Evolutionary conservation across 2,888 invertebrate species (phyloP).

Genomic region (Drosophila monieri): DNA sequence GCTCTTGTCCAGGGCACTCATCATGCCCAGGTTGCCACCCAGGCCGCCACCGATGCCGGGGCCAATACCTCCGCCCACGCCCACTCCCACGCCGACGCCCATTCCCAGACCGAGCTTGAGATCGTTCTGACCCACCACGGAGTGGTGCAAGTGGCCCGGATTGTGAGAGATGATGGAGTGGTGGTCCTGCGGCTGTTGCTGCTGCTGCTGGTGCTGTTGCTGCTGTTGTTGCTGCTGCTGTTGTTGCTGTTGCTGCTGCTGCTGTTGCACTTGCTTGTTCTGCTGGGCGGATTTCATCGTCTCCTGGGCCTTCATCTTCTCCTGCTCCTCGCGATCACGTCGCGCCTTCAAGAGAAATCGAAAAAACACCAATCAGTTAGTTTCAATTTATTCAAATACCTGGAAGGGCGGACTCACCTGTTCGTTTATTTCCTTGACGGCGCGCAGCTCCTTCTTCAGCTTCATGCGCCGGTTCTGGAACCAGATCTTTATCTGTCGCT

Average conservation of each 20-base stretch:
- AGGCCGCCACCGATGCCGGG: conserved; percentile 80
- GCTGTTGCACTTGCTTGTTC: conserved; percentile 86
- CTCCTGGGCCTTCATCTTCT: conserved; percentile 95
- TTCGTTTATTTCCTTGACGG: conserved; percentile 97
- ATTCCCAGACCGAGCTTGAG: conserved; percentile 84
- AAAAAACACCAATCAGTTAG: background rate
- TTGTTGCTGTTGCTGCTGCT: conserved; percentile 82
- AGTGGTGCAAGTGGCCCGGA: conserved; percentile 84
- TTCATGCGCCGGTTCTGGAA: conserved; percentile 99
- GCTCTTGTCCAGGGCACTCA: conserved; percentile 84
- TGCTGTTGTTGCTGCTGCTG: conserved; percentile 81
- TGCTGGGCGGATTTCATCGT: conserved; percentile 94
- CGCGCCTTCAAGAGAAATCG: conserved; percentile 85
- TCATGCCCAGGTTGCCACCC: conserved; percentile 84
- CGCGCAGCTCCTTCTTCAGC: conserved; percentile 96
- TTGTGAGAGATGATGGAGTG: conserved; percentile 84
- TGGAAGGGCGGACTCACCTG: conserved; percentile 85
- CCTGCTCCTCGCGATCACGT: conserved; percentile 95
- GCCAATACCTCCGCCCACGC: conserved; percentile 78
- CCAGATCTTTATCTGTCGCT: conserved; percentile 98
- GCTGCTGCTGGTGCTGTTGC: conserved; percentile 81
- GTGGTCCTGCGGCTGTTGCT: conserved; percentile 81
- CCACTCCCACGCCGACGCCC: conserved; percentile 80
- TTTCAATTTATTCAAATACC: background rate
- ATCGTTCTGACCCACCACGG: conserved; percentile 84